Percentiles rank a stretch among this genome's conserved stretches.
phyloP scores from a whole-genome alignment of 2,888 invertebrate species.

The Pheosia tremula region DNA sequence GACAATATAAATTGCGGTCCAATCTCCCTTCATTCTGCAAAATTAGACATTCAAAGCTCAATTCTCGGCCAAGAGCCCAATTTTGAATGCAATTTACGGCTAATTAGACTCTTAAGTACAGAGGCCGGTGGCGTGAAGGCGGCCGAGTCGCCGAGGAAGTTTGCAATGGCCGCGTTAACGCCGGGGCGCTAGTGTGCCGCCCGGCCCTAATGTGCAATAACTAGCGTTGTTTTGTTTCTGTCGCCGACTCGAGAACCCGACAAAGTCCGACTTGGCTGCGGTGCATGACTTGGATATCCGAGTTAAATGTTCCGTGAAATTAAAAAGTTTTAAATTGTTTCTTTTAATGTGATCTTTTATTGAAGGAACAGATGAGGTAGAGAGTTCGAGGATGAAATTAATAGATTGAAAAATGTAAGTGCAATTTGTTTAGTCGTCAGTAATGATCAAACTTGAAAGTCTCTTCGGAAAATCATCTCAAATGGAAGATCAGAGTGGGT shows the following conservation, averaged over 20 bases:
- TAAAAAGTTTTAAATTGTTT: constrained; percentile 1
- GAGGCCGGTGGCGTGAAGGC: constrained; percentile 51
- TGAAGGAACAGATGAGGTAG: background rate
- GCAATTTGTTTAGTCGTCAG: background rate
- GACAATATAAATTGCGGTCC: constrained; percentile 66
- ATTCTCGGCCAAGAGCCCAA: constrained; percentile 74
- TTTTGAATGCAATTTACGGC: constrained; percentile 78
- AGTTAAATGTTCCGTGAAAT: constrained; percentile 23
- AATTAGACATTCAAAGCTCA: constrained; percentile 80
- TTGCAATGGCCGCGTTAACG: constrained; percentile 65
- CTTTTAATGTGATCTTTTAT: constrained; percentile 1
- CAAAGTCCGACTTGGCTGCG: constrained; percentile 16
- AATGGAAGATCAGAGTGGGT: too few relatives aligned
- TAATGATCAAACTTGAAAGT: too few relatives aligned
- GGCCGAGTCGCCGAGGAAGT: constrained; percentile 54
- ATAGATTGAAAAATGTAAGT: background rate
- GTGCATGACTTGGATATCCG: constrained; percentile 8
- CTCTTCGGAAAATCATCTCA: too few relatives aligned
- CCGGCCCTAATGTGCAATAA: constrained; percentile 56
- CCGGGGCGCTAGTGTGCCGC: constrained; percentile 33
- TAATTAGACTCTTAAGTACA: constrained; percentile 79
- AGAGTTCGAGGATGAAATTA: background rate
- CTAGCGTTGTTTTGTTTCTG: constrained; percentile 53
- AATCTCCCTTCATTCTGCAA: constrained; percentile 70
- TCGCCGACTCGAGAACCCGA: constrained; percentile 38